A percentile compares a stretch with the other conserved stretches of the same genome.
Evolutionary conservation across 2,113 vertebrate genomes (phyloP).

Genomic region (Mirounga angustirostris): DNA sequence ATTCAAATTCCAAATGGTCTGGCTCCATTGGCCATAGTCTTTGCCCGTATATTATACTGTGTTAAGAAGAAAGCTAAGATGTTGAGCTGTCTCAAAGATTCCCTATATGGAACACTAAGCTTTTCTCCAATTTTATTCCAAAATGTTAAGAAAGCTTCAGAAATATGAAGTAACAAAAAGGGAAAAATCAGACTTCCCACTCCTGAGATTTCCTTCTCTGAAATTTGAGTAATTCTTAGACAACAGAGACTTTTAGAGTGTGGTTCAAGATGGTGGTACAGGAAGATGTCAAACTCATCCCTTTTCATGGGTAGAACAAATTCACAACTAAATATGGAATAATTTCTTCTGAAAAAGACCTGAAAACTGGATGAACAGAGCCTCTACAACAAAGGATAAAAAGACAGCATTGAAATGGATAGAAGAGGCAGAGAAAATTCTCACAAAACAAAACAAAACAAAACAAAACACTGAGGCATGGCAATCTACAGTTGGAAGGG

Average conservation of each 20-base stretch:
- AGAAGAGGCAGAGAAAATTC: neutral
- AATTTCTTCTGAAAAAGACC: neutral
- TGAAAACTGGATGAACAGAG: neutral
- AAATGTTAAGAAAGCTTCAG: constrained; percentile 9
- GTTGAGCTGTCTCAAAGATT: neutral
- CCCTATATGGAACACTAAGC: neutral
- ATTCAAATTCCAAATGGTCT: neutral
- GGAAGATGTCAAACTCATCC: neutral
- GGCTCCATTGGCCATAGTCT: neutral
- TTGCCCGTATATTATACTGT: neutral
- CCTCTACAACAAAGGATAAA: neutral
- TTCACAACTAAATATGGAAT: neutral
- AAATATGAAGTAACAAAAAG: neutral
- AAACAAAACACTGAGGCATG: neutral
- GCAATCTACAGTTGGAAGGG: neutral
- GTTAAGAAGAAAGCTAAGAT: neutral
- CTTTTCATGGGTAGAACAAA: neutral
- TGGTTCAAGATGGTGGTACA: neutral
- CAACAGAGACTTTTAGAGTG: neutral
- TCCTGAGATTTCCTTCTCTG: neutral
- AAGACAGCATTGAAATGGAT: neutral
- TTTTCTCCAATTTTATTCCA: constrained; percentile 36
- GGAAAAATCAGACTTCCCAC: neutral
- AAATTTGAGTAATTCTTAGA: neutral
- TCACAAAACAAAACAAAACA: neutral